Base-by-base conservation (phyloP, 2,797 vertebrate species). In the Poeciliopsis presidionis region DNA sequence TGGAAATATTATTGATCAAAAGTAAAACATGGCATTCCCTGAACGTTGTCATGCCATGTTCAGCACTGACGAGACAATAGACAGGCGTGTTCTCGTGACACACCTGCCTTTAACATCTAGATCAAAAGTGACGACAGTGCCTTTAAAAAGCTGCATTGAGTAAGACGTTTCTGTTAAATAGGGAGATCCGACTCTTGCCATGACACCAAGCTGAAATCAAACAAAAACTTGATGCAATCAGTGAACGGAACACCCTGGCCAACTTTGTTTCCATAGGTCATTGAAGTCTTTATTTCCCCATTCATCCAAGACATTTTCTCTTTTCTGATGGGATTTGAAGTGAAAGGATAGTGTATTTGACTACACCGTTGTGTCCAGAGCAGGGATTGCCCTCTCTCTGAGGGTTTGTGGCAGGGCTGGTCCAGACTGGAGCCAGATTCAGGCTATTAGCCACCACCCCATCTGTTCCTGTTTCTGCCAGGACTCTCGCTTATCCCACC, bases 391-490 rank as follows among this genome's bases (percentile, higher is more conserved):
- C 78, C 81, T 90, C 79, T 81, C 90, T 87, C 80, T 79, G 71
- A 89, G 92, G 83, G 86, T 86, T 82, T 84, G 80, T 79, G 75
- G 79, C 20, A 13, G 45, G 59, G n/a, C 83, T 85, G 85, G 79
- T 83, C 88, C 92, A 92, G 53, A 90, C 86, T 89, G 83, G 82
- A 91, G 85, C 85, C 87, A 90, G 84, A 91, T 89, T 90, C 90
- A 91, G 84, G 89, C 88, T 87, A 89, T 91, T 88, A 91, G 86
- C 87, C 84, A 81, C 83, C 83, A 86, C 86, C 86, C 93, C 92
- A 94, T 95, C 94, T 95, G 93, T 93, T 91, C 78, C 86, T 25
- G 16, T 77, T 89, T 79, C 82, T 91, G 85, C 86, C 86, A 88
- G 75, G 71, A 87, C 87, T 77, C 79, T 78, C 76, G 67, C 57